Evolutionary conservation across 30 jellyfish, hydroid and myxozoan species (phyloP).

Genomic region (Aurelia aurita): DNA sequence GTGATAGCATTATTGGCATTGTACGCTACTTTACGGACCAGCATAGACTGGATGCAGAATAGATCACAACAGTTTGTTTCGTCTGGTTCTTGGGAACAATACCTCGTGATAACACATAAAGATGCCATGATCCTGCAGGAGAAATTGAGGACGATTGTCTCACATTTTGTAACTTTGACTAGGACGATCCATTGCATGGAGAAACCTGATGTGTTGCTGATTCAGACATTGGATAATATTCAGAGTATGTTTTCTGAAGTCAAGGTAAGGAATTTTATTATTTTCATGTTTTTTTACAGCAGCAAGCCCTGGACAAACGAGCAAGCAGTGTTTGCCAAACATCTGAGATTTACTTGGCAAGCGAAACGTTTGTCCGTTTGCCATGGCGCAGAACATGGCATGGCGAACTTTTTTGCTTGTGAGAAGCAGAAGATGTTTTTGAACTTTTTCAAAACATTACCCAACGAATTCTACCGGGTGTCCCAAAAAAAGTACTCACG

Average conservation of each 20-base stretch:
- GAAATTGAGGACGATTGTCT: slow-evolving; percentile 22
- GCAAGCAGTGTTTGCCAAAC: too few relatives aligned
- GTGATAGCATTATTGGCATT: slow-evolving; percentile 26
- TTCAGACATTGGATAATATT: not conserved
- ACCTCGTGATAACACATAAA: slow-evolving; percentile 21
- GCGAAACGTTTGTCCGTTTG: too few relatives aligned
- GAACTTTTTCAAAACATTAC: too few relatives aligned
- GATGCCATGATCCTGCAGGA: slow-evolving; percentile 61
- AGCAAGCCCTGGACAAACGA: too few relatives aligned
- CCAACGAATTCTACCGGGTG: too few relatives aligned
- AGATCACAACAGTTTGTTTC: slow-evolving; percentile 71
- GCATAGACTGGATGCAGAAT: slow-evolving; percentile 61
- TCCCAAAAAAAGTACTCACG: too few relatives aligned
- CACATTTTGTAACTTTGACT: slow-evolving; percentile 28
- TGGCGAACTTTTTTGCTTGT: too few relatives aligned
- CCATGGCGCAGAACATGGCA: too few relatives aligned
- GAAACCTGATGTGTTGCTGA: slow-evolving; percentile 9
- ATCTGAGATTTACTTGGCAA: too few relatives aligned
- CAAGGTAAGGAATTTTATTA: slow-evolving; percentile 22
- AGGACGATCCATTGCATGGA: slow-evolving; percentile 36
- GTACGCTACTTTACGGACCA: slow-evolving; percentile 13
- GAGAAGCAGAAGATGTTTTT: too few relatives aligned
- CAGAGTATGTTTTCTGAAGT: slow-evolving; percentile 36
- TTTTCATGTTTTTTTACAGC: too few relatives aligned
- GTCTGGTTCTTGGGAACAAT: slow-evolving; percentile 84